These are phyloP conservation scores for Odontomyia ornata DNA, from an alignment of 2,888 invertebrate genomes.

Conservation along the genomic window DNA sequence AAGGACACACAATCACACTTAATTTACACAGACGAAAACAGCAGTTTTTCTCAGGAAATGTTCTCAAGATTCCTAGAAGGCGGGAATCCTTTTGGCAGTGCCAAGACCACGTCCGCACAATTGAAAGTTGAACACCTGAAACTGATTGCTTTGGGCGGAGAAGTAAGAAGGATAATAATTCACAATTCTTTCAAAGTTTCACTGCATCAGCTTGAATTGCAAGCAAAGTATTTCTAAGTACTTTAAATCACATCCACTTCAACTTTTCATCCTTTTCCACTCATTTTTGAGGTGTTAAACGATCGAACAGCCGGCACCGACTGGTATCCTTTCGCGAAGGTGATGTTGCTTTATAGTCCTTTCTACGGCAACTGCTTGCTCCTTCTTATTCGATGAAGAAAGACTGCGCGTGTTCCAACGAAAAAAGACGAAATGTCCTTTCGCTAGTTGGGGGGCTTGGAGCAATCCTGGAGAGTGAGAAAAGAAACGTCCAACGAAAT, in stretches of 20 bases:
- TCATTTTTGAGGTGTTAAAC: neutral
- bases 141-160: neutral
- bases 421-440: neutral
- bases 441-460: neutral
- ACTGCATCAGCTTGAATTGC: neutral
- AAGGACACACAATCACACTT: slow-evolving; percentile 16
- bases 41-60: neutral
- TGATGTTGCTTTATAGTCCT: slow-evolving; percentile 35
- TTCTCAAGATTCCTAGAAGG: neutral
- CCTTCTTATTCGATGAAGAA: neutral
- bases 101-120: neutral
- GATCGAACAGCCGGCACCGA: slow-evolving; percentile 38
- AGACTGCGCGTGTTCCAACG: slow-evolving; percentile 13
- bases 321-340: neutral
- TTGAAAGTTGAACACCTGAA: neutral
- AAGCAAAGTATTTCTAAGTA: neutral
- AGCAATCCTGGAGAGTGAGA: neutral
- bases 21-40: neutral
- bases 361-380: neutral
- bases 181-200: neutral
- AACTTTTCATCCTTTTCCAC: neutral
- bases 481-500: neutral
- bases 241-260: neutral
- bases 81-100: neutral
- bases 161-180: neutral